A percentile compares a stretch with the other conserved stretches of the same genome.
Conservation (phyloP, 2,797 vertebrate genomes). For the Esox masquinongy region DNA sequence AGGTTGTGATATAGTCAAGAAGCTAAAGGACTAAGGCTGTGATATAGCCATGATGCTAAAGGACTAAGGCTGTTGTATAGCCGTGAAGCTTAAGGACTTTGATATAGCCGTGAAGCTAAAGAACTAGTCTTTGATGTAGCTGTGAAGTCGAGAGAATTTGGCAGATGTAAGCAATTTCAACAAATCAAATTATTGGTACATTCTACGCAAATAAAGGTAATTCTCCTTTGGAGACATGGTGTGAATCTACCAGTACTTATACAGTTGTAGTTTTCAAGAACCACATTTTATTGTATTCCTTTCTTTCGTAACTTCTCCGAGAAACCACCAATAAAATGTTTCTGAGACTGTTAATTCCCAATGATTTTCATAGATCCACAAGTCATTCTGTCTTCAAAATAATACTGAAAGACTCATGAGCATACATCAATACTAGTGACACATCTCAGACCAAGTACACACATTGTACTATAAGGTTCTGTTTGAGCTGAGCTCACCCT, state of each 20-base stretch:
- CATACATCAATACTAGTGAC: neutral
- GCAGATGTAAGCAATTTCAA: no score
- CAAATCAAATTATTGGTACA: no score
- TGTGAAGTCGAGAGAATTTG: neutral
- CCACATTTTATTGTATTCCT: neutral
- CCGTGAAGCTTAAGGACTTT: no score
- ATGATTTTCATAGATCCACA: neutral
- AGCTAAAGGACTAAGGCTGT: no score
- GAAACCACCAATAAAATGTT: neutral
- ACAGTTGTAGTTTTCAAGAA: neutral
- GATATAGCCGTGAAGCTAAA: neutral
- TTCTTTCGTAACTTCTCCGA: neutral
- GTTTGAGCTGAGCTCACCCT: conserved; percentile 73
- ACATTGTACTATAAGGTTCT: neutral
- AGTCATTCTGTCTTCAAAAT: no score
- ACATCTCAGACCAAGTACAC: neutral
- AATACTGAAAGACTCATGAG: no score
- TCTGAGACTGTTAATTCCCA: no score
- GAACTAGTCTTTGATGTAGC: neutral
- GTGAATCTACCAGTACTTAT: neutral
- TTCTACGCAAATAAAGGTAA: no score
- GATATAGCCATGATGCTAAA: no score
- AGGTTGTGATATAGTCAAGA: no score
- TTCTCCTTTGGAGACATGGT: neutral
- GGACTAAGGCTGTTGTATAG: no score